phyloP scores from a whole-genome alignment of 2,113 vertebrate species.

The Euleptes europaea region DNA sequence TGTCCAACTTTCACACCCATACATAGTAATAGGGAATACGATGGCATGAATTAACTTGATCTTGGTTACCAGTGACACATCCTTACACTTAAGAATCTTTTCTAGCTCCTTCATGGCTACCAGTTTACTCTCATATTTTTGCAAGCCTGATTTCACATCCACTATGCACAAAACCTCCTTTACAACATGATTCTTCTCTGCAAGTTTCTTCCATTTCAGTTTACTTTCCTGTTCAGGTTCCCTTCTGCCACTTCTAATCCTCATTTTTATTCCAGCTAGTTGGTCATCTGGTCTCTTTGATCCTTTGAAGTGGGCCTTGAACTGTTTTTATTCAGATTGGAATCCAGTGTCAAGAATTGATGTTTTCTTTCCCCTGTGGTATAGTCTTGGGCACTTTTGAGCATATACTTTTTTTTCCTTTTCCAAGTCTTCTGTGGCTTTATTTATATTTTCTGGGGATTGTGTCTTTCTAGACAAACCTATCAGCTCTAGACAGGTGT shows the following conservation, averaged over 20 bases:
- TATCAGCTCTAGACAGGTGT: not conserved
- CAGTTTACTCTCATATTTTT: too few relatives aligned
- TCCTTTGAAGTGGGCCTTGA: conserved; percentile 58
- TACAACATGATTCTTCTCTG: conserved; percentile 53
- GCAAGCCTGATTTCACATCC: conserved; percentile 31
- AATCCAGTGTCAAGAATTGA: conserved; percentile 43
- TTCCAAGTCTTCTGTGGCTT: conserved; percentile 3
- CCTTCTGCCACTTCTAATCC: conserved; percentile 51
- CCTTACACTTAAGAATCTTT: too few relatives aligned
- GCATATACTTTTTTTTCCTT: conserved; percentile 43
- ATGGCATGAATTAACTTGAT: too few relatives aligned
- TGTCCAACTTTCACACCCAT: too few relatives aligned
- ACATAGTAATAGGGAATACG: too few relatives aligned
- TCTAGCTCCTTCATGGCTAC: too few relatives aligned
- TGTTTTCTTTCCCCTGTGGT: conserved; percentile 43
- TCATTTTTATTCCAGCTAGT: conserved; percentile 62
- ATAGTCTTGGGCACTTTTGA: conserved; percentile 46
- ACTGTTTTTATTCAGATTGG: conserved; percentile 63
- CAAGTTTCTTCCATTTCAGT: conserved; percentile 49
- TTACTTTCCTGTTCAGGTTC: conserved; percentile 64
- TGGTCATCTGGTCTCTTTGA: conserved; percentile 62
- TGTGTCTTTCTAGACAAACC: not conserved
- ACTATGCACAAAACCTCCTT: conserved; percentile 35
- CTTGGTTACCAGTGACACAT: too few relatives aligned
- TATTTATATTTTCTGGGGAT: conserved; percentile 38